Evolutionary conservation across 2,113 vertebrate genomes (phyloP).

Genomic region (Boulengeromyrus knoepffleri): DNA sequence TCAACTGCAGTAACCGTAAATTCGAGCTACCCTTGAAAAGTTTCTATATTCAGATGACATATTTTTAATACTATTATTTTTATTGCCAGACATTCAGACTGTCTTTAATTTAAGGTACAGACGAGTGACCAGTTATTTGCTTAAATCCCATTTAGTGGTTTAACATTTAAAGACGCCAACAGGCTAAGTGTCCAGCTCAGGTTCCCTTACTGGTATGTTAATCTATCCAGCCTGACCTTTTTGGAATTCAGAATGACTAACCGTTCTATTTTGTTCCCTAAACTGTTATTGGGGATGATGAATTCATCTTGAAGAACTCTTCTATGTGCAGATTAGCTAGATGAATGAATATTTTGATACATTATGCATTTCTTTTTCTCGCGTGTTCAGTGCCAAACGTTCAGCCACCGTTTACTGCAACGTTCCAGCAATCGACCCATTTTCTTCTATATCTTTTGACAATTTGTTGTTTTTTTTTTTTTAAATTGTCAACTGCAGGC

Average conservation of each 20-base stretch:
- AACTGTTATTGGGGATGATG: background rate
- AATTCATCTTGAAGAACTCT: background rate
- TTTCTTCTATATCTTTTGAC: background rate
- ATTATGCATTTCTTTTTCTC: background rate
- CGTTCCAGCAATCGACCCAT: background rate
- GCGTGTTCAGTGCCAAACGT: background rate
- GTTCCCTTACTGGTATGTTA: background rate
- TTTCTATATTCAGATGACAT: background rate
- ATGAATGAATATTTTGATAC: background rate
- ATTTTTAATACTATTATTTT: background rate
- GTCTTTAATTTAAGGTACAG: background rate
- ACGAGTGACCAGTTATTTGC: background rate
- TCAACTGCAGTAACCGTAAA: background rate
- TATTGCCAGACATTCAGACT: background rate
- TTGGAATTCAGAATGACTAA: background rate
- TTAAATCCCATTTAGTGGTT: constrained; percentile 8
- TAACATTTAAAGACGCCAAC: background rate
- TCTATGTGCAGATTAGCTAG: background rate
- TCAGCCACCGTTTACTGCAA: background rate
- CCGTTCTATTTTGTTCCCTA: background rate
- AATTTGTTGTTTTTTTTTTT: too few species aligned
- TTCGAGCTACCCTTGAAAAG: background rate
- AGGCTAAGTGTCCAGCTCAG: background rate
- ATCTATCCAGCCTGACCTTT: background rate
- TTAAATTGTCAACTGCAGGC: background rate